Base-by-base conservation (phyloP, 2,797 vertebrate species). In the Orestias chungarensis region DNA sequence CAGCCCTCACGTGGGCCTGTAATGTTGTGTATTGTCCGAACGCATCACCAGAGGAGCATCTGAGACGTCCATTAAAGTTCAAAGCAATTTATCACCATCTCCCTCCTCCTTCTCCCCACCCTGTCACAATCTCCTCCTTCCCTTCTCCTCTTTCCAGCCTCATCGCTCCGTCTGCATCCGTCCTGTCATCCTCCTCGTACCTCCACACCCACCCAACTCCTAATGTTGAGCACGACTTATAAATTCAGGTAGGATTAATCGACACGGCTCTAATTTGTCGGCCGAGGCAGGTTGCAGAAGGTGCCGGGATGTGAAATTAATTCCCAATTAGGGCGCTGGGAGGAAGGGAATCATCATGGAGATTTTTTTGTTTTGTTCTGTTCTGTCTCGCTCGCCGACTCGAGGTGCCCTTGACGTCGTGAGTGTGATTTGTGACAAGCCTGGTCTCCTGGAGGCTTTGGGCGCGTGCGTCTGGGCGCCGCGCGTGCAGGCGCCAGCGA, bases 41-140 rank as follows among this genome's bases (percentile, higher is more conserved):
- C 90, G 87, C 87, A 93, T 93, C 91, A 90, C 90, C 35, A 81
- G 87, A 89, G 85, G 76, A 87, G 79, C 89, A 82, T 88, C 84
- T 90, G 91, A 93, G 88, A 78, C 86, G 84, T 92, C 91, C 92
- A 93, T 93, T 93, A 92, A 93, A 93, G 91, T 93, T 92, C 89
- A 92, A 88, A 92, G 91, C 88, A 88, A 92, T 92, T 91, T 83
- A 92, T 92, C 88, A 91, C 88, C 55, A 62, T 75, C 85, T 43
- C 74, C 74, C 47, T 49, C 61, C 84, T 81, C 83, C 79, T 66
- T 59, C 72, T 80, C 67, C 73, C 75, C 25, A 35, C 49, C 17
- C 83, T 88, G 83, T 89, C 88, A 85, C 83, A 73, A 50, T 84
- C 73, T 85, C 80, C 81, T 84, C 66, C 83, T 79, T 74, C 79